Percentiles rank a stretch among this genome's conserved stretches.
Conservation (phyloP, 2,888 invertebrate species). For the Leptopilina syphax region DNA sequence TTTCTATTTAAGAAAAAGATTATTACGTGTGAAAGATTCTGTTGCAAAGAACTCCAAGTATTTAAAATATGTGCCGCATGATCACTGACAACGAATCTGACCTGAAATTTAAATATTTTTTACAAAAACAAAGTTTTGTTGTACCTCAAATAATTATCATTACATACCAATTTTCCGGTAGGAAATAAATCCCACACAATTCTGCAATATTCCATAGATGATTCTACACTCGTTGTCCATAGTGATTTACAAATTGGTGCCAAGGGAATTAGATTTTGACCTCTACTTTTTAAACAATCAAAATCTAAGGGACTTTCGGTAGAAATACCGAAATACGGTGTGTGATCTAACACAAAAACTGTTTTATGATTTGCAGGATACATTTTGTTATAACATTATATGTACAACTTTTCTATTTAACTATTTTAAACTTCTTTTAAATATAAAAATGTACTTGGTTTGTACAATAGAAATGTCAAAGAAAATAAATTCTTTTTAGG, state of each 20-base stretch:
- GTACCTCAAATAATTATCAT: neutral
- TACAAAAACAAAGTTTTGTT: neutral
- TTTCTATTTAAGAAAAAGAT: neutral
- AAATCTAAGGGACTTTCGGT: slow-evolving; percentile 90
- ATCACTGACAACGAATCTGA: slow-evolving; percentile 92
- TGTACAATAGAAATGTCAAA: neutral
- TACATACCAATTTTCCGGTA: slow-evolving; percentile 86
- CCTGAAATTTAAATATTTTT: slow-evolving; percentile 77
- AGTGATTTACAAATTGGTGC: slow-evolving; percentile 93
- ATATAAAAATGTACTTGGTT: no score
- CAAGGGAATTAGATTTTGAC: slow-evolving; percentile 85
- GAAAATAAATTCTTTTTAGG: slow-evolving; percentile 19
- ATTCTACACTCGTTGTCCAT: slow-evolving; percentile 98
- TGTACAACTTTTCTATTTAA: neutral
- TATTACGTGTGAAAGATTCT: slow-evolving; percentile 90
- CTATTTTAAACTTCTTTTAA: neutral
- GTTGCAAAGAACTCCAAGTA: slow-evolving; percentile 89
- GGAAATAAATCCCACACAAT: slow-evolving; percentile 99
- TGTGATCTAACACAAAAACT: slow-evolving; percentile 95
- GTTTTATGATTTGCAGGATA: slow-evolving; percentile 94
- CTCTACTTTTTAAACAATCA: slow-evolving; percentile 80
- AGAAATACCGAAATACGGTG: slow-evolving; percentile 92
- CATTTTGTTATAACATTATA: slow-evolving; percentile 74
- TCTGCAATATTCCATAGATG: slow-evolving; percentile 96
- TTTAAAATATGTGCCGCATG: slow-evolving; percentile 90